Evolutionary conservation across 2,113 vertebrate genomes (phyloP), one percentile per base, ranked within the genome.

Genomic region (Burhinus bistriatus): DNA sequence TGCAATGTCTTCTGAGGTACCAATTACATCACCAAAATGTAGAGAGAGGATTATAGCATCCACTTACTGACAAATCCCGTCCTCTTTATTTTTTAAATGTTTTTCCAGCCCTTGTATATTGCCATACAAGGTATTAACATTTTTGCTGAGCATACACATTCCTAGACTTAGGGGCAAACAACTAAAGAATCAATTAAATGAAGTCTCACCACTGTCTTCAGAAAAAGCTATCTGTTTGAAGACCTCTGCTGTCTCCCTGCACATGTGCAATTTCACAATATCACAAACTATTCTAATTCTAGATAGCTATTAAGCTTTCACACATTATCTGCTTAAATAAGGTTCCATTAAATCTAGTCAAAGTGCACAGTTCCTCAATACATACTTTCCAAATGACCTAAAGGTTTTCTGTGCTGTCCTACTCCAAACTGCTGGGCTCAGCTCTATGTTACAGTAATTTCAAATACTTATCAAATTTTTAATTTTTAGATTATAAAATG

Each of bases 21-120:
- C n/a, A 81, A 42, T 40, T 55, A 55, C 32, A 52, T n/a, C 55
- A 64, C 14, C 1, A 10, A 83, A 90, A 81, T 0, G 0, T 1
- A 72, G 3, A 65, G 13, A 81, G 15, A 26, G 23, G 26, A 64
- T 45, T 9, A 52, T 0, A 65, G 34, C 20, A 88, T 42, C 25
- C 38, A 71, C 34, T 70, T 55, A 27, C 19, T 36, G 52, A 81
- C 21, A 90, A 78, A 75, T 62, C 5, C 6, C 32, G 22, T 9
- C 65, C 7, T 38, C 18, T 55, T 23, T 29, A 42, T 17, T 91
- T 40, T 87, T 36, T 21, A 73, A 65, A 32, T 49, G 45, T 7
- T 55, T 66, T 90, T 62, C 51, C 29, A 90, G 38, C 14, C 66
- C 22, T 23, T 70, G 3, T 20, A 38, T 34, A 51, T 42, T 65